These are phyloP conservation scores for Hipparchia sbordonii DNA, from an alignment of 2,888 invertebrate species.

Conservation along the genomic window DNA sequence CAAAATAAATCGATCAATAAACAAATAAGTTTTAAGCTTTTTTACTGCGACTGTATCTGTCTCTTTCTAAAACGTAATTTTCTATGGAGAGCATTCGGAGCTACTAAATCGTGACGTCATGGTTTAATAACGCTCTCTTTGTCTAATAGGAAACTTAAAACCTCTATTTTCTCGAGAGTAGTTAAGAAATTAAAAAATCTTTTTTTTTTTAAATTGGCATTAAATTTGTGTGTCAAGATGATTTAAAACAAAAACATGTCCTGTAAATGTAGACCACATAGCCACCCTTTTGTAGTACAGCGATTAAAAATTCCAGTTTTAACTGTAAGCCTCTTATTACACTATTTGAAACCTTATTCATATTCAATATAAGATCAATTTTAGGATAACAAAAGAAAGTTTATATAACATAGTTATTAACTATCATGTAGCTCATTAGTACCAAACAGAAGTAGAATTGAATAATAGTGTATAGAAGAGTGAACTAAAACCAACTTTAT, in stretches of 20 bases:
- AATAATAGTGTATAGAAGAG: not conserved
- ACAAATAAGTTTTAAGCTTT: too few species aligned
- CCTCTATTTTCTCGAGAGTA: too few species aligned
- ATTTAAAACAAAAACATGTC: not conserved
- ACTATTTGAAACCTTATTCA: not conserved
- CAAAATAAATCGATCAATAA: too few species aligned
- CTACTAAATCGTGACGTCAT: too few species aligned
- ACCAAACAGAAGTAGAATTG: not conserved
- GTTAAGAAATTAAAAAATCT: too few species aligned
- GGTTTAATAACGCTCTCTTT: too few species aligned
- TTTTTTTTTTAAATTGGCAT: too few species aligned
- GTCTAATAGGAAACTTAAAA: too few species aligned
- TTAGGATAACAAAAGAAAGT: not conserved
- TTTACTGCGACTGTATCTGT: too few species aligned
- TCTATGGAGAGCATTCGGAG: too few species aligned
- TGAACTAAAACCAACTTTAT: conserved; percentile 1
- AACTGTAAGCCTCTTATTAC: not conserved
- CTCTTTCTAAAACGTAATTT: too few species aligned
- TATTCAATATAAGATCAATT: not conserved
- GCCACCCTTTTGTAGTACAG: not conserved
- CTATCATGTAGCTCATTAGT: not conserved
- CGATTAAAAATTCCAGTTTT: conserved; percentile 17
- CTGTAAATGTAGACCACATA: not conserved
- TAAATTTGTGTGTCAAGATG: not conserved
- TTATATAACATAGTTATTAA: not conserved